Evolutionary conservation across 2,113 vertebrate genomes (phyloP).

Genomic region (Phycodurus eques): DNA sequence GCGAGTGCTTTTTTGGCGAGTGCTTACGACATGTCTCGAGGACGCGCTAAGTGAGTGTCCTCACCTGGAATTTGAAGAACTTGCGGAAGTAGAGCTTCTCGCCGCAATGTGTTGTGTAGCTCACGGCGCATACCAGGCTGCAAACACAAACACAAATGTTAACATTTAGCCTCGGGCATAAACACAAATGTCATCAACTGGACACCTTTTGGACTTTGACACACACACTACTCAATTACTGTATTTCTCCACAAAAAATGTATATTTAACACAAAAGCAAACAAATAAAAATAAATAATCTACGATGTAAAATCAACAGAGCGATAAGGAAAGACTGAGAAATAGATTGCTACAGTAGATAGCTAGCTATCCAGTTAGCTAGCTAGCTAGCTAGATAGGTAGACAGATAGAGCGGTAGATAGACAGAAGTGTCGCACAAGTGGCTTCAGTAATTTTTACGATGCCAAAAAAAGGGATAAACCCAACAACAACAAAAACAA

Average conservation of each 20-base stretch:
- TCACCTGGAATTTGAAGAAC: constrained; percentile 99
- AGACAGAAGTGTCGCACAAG: background rate
- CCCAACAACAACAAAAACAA: no score
- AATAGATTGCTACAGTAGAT: no score
- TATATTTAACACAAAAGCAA: background rate
- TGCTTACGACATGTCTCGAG: constrained; percentile 59
- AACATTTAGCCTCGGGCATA: background rate
- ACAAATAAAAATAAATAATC: background rate
- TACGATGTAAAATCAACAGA: no score
- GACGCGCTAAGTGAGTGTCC: constrained; percentile 6
- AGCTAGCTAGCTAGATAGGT: no score
- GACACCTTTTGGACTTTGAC: background rate
- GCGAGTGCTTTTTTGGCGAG: background rate
- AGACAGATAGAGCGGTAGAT: background rate
- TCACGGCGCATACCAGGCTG: constrained; percentile 97
- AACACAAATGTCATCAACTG: background rate
- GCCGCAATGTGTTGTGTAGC: constrained; percentile 91
- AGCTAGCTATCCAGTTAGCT: no score
- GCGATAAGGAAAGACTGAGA: no score
- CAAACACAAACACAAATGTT: background rate
- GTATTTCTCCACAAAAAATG: no score
- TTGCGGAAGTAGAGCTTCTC: constrained; percentile 99
- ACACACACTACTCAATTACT: no score
- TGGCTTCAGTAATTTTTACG: no score
- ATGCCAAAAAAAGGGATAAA: no score